Evolutionary conservation across 1,140 invertebrate species (phyloP), one percentile per base, ranked within the genome.

Genomic region (Chlorops oryzae): DNA sequence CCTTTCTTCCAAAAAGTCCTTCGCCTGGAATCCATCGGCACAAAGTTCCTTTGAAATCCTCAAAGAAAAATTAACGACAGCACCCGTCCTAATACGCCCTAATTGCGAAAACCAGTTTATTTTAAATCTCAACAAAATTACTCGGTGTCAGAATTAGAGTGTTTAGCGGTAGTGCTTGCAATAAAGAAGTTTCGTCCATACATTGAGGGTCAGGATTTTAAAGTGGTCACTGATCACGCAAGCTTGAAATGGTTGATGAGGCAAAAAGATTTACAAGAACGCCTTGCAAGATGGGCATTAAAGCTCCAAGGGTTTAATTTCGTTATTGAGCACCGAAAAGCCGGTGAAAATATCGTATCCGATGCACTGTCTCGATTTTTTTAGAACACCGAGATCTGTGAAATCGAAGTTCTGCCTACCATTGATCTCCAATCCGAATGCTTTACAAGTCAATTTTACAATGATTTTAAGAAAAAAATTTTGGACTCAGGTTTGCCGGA

Each of bases 81-180:
- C 49, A n/a, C 42, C 28, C 1, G 28, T 43, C 6, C 73, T 73
- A 50, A 40, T 50, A 2, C 42, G 74, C 7, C 59, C 67, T 17
- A 67, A 62, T 15, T 72, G 74, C 56, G 72, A 22, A 32, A 48
- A 20, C 54, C 60, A 0, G 51, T 71, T 5, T 58, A 59, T 5
- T 77, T 66, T 56, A 55, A 61, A 5, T 73, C 73, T 41, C 6
- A 50, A 24, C 27, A 50, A 21, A 18, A 41, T n/a, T 25, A 22
- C 9, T 7, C 51, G 5, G 73, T 78, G 55, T 47, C 62, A 48
- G n/a, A n/a, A n/a, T n/a, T n/a, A n/a, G 76, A 78, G 63, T 61
- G 66, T 20, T 53, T 78, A 17, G 73, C 72, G 6, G 57, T 77
- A 10, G 42, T 78, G 0, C 59, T 59, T 47, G 73, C 69, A 3